Percentiles rank a stretch among this genome's conserved stretches.
Evolutionary conservation across 2,797 vertebrate species (phyloP).

Genomic region (Clarias platycephalus): DNA sequence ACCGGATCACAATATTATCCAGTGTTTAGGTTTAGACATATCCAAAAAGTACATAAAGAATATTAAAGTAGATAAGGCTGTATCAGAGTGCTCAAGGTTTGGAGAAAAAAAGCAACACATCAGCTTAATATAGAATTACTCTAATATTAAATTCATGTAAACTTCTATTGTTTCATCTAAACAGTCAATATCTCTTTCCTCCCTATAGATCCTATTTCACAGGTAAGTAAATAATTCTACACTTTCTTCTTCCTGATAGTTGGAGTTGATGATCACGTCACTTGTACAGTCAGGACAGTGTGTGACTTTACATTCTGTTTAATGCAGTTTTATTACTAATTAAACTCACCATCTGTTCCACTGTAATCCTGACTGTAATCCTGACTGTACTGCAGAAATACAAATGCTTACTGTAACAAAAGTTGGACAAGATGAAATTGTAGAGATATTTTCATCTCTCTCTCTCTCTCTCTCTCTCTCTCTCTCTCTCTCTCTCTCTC

Average conservation of each 20-base stretch:
- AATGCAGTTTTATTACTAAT: background rate
- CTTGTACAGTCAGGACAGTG: background rate
- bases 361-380: background rate
- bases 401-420: background rate
- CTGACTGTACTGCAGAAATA: background rate
- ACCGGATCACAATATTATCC: background rate
- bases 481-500: too few species aligned
- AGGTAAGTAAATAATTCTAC: background rate
- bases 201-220: accelerated
- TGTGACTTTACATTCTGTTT: background rate
- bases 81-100: background rate
- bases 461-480: too few species aligned
- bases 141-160: background rate
- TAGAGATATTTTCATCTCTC: too few species aligned
- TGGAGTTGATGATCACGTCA: background rate
- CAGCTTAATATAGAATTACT: too few species aligned
- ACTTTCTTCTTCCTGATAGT: background rate
- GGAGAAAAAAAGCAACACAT: background rate
- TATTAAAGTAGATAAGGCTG: too few species aligned
- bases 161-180: background rate
- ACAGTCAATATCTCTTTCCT: background rate
- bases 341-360: background rate
- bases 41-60: background rate
- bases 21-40: background rate
- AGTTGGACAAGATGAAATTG: too few species aligned